Evolutionary conservation across 2,113 vertebrate genomes (phyloP), one percentile per base, ranked within the genome.

Genomic region (Indicator indicator): DNA sequence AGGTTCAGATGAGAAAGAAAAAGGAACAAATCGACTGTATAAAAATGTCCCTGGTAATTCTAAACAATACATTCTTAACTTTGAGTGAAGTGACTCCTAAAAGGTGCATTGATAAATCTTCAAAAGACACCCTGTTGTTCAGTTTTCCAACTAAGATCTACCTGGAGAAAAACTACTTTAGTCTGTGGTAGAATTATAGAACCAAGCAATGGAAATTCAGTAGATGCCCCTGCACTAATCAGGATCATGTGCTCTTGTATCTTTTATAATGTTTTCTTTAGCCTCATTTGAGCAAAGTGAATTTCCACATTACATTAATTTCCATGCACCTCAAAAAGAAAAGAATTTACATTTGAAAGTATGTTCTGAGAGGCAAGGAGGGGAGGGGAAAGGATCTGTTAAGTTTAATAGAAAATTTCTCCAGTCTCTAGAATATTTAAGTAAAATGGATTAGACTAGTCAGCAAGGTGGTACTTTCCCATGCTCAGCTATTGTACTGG

Each of bases 361-460:
- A 12, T n/a, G 11, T 70, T 82, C 42, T 26, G 23, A 52, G 50
- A 52, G 50, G 50, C 55, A 80, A 5, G 32, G 58, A 42, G 16
- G 74, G 42, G 55, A 54, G 67, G 70, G 32, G 85, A 59, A 36
- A 76, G 76, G 85, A 48, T 6, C 1, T 71, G 3, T 36, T 16
- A 56, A 83, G 44, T 91, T 90, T 68, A 83, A 86, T 32, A 83
- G 28, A 65, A 95, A 86, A 73, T 26, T 5, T 11, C 21, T 77
- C 52, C 48, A 21, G 46, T 33, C 16, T 46, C 64, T 64, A 55
- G 58, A 91, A 84, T 78, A 83, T 44, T 84, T 87, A 93, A 75
- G 76, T 90, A 75, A 94, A 90, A 83, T 69, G n/a, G 56, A 24
- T 86, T 77, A 54, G 27, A 74, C n/a, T 88, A 87, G 23, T 73